Evolutionary conservation across 2,113 vertebrate genomes (phyloP), one percentile per base, ranked within the genome.

Genomic region (Buteo buteo): DNA sequence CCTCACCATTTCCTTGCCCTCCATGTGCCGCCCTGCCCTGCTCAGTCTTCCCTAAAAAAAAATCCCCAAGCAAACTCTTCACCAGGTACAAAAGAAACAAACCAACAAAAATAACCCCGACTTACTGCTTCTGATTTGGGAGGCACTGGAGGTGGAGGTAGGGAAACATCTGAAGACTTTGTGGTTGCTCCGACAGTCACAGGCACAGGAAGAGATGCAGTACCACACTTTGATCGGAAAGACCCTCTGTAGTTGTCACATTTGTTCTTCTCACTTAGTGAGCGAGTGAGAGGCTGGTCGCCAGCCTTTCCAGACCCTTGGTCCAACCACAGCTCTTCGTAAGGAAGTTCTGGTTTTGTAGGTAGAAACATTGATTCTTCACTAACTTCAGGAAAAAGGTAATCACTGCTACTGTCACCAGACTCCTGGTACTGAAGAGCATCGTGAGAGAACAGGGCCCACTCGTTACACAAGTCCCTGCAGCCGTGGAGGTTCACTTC

Each of bases 101-200:
- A 58, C 2, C 28, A 55, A 77, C 21, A 66, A 7, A 61, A 82
- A 69, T 16, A 82, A 87, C 47, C 31, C 71, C 10, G 28, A 99
- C 99, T 99, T 98, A 99, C 99, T 94, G 99, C 99, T 99, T 99
- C 99, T 90, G 99, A 99, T 97, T 99, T 99, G 92, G 99, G 99
- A 98, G 99, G 99, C 98, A 99, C 99, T 66, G 99, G 99, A 94
- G 99, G 99, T 86, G 99, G 99, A 98, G 98, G 99, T 97, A 99
- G 98, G 98, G 98, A 96, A 82, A 97, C 97, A 90, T 99, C 99
- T 69, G 98, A 97, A 95, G 97, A 98, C 86, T 98, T 98, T 19
- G 98, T 52, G 44, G 98, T 84, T 87, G 94, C 92, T 84, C 95
- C 97, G 2, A 98, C 52, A 34, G 98, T 93, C 36, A 97, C 98